Conservation (phyloP, 2,797 vertebrate species). For the Phaenicophaeus curvirostris region DNA sequence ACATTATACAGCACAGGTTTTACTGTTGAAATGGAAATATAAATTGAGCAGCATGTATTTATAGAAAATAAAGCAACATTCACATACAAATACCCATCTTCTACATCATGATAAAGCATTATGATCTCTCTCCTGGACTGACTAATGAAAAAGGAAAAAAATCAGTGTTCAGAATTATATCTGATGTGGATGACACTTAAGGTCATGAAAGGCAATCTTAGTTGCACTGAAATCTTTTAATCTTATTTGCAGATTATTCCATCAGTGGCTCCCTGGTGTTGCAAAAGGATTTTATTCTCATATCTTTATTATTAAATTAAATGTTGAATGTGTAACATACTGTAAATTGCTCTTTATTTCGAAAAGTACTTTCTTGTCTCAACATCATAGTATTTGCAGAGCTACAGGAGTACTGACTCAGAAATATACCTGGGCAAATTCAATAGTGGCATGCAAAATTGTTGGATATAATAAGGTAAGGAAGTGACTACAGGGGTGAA, state of each 20-base stretch:
- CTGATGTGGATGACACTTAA: slow-evolving; percentile 67
- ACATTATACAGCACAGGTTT: slow-evolving; percentile 25
- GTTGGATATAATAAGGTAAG: slow-evolving; percentile 47
- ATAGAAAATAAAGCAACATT: slow-evolving; percentile 6
- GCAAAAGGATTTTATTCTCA: slow-evolving; percentile 69
- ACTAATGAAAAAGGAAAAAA: slow-evolving; percentile 56
- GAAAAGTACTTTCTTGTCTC: slow-evolving; percentile 46
- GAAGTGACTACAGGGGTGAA: slow-evolving; percentile 35
- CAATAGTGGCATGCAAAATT: not conserved
- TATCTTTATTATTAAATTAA: slow-evolving; percentile 75
- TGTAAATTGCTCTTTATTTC: slow-evolving; percentile 60
- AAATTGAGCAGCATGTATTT: not conserved
- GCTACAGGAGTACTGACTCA: slow-evolving; percentile 33
- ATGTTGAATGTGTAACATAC: slow-evolving; percentile 52
- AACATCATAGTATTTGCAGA: not conserved
- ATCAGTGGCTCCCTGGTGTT: slow-evolving; percentile 64
- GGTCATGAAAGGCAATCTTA: slow-evolving; percentile 71
- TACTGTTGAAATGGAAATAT: slow-evolving; percentile 26
- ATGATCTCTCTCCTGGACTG: not conserved
- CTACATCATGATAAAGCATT: not conserved
- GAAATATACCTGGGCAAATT: slow-evolving; percentile 55
- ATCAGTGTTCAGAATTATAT: slow-evolving; percentile 54
- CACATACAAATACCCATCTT: not conserved
- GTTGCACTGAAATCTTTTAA: slow-evolving; percentile 74
- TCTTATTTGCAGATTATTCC: slow-evolving; percentile 76